These are phyloP conservation scores for Drosophila basisetae DNA, from an alignment of 2,888 invertebrate genomes.

Conservation along the genomic window DNA sequence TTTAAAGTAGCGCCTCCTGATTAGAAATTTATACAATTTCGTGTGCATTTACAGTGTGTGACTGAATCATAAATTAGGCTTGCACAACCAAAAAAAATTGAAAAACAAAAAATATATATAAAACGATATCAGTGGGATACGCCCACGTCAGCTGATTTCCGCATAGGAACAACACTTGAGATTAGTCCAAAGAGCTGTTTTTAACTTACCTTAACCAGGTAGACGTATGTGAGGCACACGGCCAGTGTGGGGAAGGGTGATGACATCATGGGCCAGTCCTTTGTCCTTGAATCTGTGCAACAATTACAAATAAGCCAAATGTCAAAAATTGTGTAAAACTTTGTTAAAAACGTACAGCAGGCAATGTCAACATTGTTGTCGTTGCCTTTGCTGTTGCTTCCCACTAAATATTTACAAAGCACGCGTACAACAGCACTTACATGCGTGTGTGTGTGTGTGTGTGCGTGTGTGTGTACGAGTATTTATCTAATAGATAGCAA, in stretches of 20 bases:
- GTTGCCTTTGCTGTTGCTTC: slow-evolving; percentile 8
- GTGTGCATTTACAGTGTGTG: neutral
- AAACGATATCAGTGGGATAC: slow-evolving; percentile 34
- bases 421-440: slow-evolving; percentile 18
- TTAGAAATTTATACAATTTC: slow-evolving; percentile 23
- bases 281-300: slow-evolving; percentile 92
- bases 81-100: slow-evolving; percentile 9
- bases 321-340: slow-evolving; percentile 11
- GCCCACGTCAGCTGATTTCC: slow-evolving; percentile 36
- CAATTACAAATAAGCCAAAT: slow-evolving; percentile 44
- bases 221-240: slow-evolving; percentile 95
- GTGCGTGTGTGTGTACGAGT: neutral
- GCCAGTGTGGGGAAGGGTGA: slow-evolving; percentile 96
- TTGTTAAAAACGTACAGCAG: neutral
- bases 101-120: neutral
- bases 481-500: slow-evolving; percentile 49
- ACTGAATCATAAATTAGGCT: slow-evolving; percentile 43
- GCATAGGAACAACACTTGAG: slow-evolving; percentile 56
- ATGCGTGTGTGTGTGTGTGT: neutral
- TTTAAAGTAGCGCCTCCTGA: slow-evolving; percentile 26
- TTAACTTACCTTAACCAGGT: slow-evolving; percentile 92
- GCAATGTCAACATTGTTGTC: slow-evolving; percentile 12
- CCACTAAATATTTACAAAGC: neutral
- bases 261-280: slow-evolving; percentile 96
- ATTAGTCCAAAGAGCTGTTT: slow-evolving; percentile 35